Percentiles rank a stretch among this genome's conserved stretches.
Conservation (phyloP, 1,140 invertebrate species). For the Philopotamus ludificatus region DNA sequence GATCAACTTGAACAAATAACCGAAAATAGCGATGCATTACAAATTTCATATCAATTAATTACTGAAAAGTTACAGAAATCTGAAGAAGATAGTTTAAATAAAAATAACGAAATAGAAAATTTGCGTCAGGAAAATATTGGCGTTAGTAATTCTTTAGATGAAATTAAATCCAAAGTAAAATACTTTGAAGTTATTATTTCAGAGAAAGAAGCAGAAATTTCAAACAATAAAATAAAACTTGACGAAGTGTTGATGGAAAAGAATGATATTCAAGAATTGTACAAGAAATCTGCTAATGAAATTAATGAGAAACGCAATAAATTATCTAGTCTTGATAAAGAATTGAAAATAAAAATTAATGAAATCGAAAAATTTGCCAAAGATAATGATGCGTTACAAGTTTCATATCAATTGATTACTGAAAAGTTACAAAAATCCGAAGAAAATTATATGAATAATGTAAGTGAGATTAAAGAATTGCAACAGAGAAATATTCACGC, state of each 20-base stretch:
- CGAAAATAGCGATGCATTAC: too few relatives aligned
- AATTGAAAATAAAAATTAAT: not conserved
- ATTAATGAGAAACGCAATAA: slow-evolving; percentile 1
- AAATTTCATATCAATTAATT: too few relatives aligned
- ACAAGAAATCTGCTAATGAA: slow-evolving; percentile 2
- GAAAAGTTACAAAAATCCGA: too few relatives aligned
- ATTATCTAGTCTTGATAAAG: not conserved
- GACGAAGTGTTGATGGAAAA: not conserved
- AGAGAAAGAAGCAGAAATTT: not conserved
- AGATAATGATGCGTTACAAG: not conserved
- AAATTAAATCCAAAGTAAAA: too few relatives aligned
- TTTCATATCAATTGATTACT: too few relatives aligned
- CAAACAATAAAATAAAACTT: not conserved
- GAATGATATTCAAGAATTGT: not conserved
- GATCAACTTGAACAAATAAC: too few relatives aligned
- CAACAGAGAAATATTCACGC: not conserved
- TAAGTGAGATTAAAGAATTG: not conserved
- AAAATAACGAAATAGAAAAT: too few relatives aligned
- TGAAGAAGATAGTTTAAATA: too few relatives aligned
- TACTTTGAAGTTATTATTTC: not conserved
- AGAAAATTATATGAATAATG: too few relatives aligned
- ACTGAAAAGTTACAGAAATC: too few relatives aligned
- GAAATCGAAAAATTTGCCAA: not conserved
- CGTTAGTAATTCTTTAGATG: too few relatives aligned
- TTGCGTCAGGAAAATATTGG: too few relatives aligned